Conservation (phyloP, 2,888 invertebrate genomes). For the Phyto melanocephala region DNA sequence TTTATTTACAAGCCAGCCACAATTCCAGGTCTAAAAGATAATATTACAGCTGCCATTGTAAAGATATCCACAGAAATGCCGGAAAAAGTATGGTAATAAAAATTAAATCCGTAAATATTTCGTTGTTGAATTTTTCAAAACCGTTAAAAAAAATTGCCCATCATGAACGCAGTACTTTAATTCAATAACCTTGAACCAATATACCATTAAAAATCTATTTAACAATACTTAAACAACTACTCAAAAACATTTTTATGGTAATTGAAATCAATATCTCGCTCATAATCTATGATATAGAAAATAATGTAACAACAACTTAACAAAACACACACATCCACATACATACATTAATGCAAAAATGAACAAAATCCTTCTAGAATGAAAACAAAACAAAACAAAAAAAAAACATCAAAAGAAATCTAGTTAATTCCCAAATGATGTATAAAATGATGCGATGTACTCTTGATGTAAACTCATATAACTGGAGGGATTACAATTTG, state of each 20-base stretch:
- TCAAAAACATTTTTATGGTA: constrained; percentile 23
- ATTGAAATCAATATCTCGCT: constrained; percentile 49
- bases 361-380: constrained; percentile 15
- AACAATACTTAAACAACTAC: neutral
- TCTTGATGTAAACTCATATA: neutral
- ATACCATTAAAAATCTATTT: constrained; percentile 26
- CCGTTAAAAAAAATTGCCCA: too few relatives aligned
- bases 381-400: constrained; percentile 36
- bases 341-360: neutral
- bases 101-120: too few relatives aligned
- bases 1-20: too few relatives aligned
- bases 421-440: constrained; percentile 56
- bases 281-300: constrained; percentile 51
- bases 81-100: too few relatives aligned
- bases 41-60: too few relatives aligned
- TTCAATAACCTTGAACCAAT: constrained; percentile 11
- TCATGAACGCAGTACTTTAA: neutral
- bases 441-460: constrained; percentile 38
- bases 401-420: constrained; percentile 15
- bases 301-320: neutral
- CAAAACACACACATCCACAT: neutral
- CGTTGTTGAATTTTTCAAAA: too few relatives aligned
- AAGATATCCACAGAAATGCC: too few relatives aligned
- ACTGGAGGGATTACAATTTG: constrained; percentile 63
- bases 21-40: too few relatives aligned